These are phyloP conservation scores for Drosophila arizonae DNA, from an alignment of 1,140 invertebrate genomes.

Conservation along the genomic window DNA sequence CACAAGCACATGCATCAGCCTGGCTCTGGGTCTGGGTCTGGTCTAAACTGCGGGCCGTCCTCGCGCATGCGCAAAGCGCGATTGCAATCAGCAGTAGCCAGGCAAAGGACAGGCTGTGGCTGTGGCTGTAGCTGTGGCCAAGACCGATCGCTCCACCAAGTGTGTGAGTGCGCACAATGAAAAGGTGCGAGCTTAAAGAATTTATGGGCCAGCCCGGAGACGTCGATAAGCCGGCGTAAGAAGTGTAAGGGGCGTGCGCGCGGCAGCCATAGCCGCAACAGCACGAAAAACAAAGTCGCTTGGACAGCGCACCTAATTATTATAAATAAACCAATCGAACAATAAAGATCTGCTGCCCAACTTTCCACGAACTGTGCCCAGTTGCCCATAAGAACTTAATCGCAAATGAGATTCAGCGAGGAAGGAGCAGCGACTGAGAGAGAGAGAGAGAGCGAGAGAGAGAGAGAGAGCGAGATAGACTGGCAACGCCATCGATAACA, in stretches of 20 bases:
- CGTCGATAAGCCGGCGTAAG: constrained; percentile 57
- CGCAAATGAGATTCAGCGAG: constrained; percentile 67
- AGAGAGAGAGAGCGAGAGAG: constrained; percentile 6
- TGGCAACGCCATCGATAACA: constrained; percentile 81
- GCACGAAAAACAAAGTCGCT: constrained; percentile 53
- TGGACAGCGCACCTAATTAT: constrained; percentile 82
- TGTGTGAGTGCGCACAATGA: constrained; percentile 80
- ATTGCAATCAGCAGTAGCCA: constrained; percentile 63
- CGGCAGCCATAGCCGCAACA: constrained; percentile 28
- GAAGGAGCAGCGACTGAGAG: background rate
- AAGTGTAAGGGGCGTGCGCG: background rate
- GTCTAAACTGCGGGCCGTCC: constrained; percentile 44
- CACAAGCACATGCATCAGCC: constrained; percentile 6
- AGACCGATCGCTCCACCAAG: constrained; percentile 24
- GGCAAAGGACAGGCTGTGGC: background rate
- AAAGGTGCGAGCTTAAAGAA: constrained; percentile 83
- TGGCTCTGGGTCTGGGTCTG: background rate
- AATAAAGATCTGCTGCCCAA: constrained; percentile 81
- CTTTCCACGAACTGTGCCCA: constrained; percentile 71
- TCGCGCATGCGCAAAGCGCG: constrained; percentile 68
- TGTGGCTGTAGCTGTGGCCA: background rate
- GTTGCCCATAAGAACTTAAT: constrained; percentile 80
- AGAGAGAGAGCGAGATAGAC: constrained; percentile 13
- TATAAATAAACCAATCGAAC: constrained; percentile 83
- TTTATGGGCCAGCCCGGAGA: constrained; percentile 73